Evolutionary conservation across 1,140 invertebrate genomes (phyloP).

Genomic region (Drosophila lini): DNA sequence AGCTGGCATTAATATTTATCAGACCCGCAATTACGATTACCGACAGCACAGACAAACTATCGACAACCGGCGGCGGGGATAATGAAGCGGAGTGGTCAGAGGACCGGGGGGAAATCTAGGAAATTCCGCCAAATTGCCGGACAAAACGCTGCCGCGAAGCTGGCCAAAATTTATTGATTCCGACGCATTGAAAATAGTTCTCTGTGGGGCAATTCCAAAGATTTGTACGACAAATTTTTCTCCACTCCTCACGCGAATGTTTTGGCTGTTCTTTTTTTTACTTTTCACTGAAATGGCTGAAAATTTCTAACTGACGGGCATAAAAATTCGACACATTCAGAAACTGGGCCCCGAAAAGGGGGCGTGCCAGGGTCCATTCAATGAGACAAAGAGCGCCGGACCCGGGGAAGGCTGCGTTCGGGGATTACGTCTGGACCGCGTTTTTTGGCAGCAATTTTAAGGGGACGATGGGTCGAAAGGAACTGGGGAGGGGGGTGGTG

Average conservation of each 20-base stretch:
- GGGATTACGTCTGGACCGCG: constrained; percentile 51
- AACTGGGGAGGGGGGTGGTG: too few species aligned
- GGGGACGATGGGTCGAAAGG: background rate
- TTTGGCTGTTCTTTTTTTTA: constrained; percentile 15
- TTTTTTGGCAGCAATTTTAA: constrained; percentile 57
- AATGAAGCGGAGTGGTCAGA: constrained; percentile 5
- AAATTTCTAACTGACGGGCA: constrained; percentile 72
- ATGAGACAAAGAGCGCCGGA: constrained; percentile 72
- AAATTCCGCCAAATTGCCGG: constrained; percentile 68
- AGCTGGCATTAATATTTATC: constrained; percentile 75
- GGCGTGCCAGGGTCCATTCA: constrained; percentile 65
- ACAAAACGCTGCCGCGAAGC: constrained; percentile 69
- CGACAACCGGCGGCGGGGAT: constrained; percentile 13
- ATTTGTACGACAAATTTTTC: constrained; percentile 81
- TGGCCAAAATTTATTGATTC: constrained; percentile 77
- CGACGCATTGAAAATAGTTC: constrained; percentile 84
- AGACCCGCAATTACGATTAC: constrained; percentile 72
- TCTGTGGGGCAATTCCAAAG: constrained; percentile 80
- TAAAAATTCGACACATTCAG: constrained; percentile 69
- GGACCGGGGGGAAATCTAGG: constrained; percentile 30
- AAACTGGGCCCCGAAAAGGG: constrained; percentile 24
- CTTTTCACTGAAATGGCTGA: constrained; percentile 74
- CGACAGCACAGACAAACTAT: constrained; percentile 62
- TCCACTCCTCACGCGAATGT: constrained; percentile 20
- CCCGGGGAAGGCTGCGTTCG: constrained; percentile 22